Percentiles rank a stretch among this genome's conserved stretches.
Evolutionary conservation across 2,888 invertebrate genomes (phyloP).

Genomic region (Eumacrocentrus americanus): DNA sequence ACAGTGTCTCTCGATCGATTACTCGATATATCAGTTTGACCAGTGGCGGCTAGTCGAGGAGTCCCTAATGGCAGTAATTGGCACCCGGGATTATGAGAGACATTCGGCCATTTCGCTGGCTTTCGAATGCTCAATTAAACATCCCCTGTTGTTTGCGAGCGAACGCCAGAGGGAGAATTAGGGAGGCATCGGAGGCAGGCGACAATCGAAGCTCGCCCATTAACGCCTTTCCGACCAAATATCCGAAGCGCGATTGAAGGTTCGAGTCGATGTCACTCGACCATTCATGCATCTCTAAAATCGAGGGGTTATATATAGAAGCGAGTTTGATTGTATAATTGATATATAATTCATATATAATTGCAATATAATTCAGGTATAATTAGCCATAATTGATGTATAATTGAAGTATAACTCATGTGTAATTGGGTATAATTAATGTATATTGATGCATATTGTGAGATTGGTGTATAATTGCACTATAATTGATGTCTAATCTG

Average conservation of each 20-base stretch:
- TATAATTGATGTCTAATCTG: too few relatives aligned
- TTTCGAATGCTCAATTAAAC: slow-evolving; percentile 44
- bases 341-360: too few relatives aligned
- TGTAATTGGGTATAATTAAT: too few relatives aligned
- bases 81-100: slow-evolving; percentile 45
- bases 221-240: slow-evolving; percentile 37
- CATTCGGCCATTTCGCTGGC: slow-evolving; percentile 35
- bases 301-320: too few relatives aligned
- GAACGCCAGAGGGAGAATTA: slow-evolving; percentile 14
- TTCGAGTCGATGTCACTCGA: too few relatives aligned
- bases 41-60: slow-evolving; percentile 38
- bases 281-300: too few relatives aligned
- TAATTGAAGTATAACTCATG: too few relatives aligned
- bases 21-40: slow-evolving; percentile 9
- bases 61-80: neutral
- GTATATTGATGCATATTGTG: too few relatives aligned
- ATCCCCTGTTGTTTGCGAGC: slow-evolving; percentile 37
- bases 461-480: too few relatives aligned
- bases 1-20: slow-evolving; percentile 20
- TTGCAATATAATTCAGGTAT: too few relatives aligned
- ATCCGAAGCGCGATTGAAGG: slow-evolving; percentile 34
- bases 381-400: too few relatives aligned
- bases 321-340: too few relatives aligned
- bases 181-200: neutral
- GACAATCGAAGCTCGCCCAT: slow-evolving; percentile 26